Evolutionary conservation across 2,888 invertebrate species (phyloP), one percentile per base, ranked within the genome.

Genomic region (Cephus spinipes): DNA sequence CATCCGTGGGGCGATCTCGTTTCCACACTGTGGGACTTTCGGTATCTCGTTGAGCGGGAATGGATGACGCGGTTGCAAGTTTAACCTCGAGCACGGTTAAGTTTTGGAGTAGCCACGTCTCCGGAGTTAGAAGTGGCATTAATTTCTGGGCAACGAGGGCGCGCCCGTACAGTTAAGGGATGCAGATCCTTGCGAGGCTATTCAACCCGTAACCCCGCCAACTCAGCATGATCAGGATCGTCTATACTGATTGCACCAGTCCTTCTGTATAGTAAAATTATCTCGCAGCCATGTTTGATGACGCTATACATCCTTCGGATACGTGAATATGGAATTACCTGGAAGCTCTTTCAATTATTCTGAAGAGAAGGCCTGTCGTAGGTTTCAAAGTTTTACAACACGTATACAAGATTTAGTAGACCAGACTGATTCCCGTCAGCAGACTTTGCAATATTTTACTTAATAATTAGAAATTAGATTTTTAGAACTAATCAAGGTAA

Each of bases 61-160:
- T 87, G 82, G 87, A 88, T 86, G 88, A 85, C 85, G 87, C 82
- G 86, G 87, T 86, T 82, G 82, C 84, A 78, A 78, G 83, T 76
- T 81, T 81, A 78, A 79, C 77, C 78, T 77, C 77, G 81, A 79
- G 81, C 84, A 85, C 84, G 85, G 81, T 82, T 81, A 82, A 87
- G 86, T 88, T 88, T 83, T 81, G 84, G 86, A 84, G 86, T 86
- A 85, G 86, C 86, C 84, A 79, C 83, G 86, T 86, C 86, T 87
- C 81, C 85, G 81, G 82, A 87, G 85, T 87, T 85, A 85, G 85
- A 83, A 82, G 85, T 85, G 87, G 87, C 84, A 88, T 87, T 86
- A 89, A 89, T 86, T 87, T 84, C 85, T 80, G 80, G 83, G 77
- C 76, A 81, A 86, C 79, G 76, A 80, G 80, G 69, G 79, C 76